These are phyloP conservation scores for Pegoplata infirma DNA, from an alignment of 2,888 invertebrate species.

Conservation along the genomic window DNA sequence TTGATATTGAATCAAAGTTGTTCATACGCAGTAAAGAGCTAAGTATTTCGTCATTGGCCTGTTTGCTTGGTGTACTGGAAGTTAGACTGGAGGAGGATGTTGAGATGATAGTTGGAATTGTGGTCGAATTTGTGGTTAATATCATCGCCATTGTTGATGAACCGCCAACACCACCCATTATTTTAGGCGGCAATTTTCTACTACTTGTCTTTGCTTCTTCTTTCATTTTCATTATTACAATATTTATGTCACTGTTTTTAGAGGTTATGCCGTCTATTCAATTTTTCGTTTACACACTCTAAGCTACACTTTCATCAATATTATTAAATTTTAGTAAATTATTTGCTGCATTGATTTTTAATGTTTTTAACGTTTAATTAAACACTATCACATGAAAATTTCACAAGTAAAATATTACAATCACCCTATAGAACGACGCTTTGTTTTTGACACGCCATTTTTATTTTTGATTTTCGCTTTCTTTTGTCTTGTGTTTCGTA, in stretches of 20 bases:
- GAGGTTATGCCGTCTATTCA: constrained; percentile 75
- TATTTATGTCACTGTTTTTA: constrained; percentile 71
- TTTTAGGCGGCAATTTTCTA: constrained; percentile 77
- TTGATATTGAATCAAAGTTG: constrained; percentile 77
- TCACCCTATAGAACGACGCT: constrained; percentile 75
- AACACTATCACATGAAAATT: constrained; percentile 55
- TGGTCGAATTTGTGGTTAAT: constrained; percentile 28
- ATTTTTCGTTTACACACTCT: constrained; percentile 57
- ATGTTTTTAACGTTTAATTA: constrained; percentile 38
- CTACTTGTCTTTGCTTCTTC: constrained; percentile 76
- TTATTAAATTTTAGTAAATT: not conserved
- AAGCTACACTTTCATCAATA: constrained; percentile 20
- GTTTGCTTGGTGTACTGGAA: constrained; percentile 55
- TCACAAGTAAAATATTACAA: constrained; percentile 67
- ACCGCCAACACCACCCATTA: constrained; percentile 68
- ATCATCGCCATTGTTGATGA: constrained; percentile 63
- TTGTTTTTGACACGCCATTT: constrained; percentile 73
- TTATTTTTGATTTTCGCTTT: constrained; percentile 66
- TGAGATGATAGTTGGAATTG: constrained; percentile 17
- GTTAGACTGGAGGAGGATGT: constrained; percentile 17
- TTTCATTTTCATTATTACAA: constrained; percentile 71
- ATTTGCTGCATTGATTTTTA: constrained; percentile 21
- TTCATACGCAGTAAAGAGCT: constrained; percentile 75
- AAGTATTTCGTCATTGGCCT: constrained; percentile 74
- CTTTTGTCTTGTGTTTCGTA: constrained; percentile 51